Conservation (phyloP, 2,888 invertebrate species). For the Eupithecia dodoneata region DNA sequence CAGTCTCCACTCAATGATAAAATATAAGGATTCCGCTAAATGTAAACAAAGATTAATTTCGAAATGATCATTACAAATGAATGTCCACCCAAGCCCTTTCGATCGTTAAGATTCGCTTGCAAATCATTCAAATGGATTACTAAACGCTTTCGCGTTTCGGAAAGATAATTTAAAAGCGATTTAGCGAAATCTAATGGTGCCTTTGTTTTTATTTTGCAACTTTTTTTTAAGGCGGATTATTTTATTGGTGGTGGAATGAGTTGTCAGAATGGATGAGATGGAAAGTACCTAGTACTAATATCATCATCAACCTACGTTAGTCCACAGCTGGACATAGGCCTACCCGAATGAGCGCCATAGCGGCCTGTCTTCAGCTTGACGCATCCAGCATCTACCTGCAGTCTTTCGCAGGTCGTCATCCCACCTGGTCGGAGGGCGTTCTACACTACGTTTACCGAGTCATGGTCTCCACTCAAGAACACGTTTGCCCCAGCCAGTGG, state of each 20-base stretch:
- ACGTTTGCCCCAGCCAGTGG: no score
- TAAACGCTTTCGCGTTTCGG: slow-evolving; percentile 23
- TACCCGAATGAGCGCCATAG: no score
- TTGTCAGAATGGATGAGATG: background rate
- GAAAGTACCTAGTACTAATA: background rate
- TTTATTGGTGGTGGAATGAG: background rate
- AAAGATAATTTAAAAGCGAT: slow-evolving; percentile 33
- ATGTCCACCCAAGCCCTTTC: slow-evolving; percentile 21
- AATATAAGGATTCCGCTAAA: background rate
- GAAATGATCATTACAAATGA: slow-evolving; percentile 28
- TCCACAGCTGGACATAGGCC: no score
- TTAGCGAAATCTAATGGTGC: slow-evolving; percentile 23
- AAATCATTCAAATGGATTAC: slow-evolving; percentile 31
- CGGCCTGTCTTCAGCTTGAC: no score
- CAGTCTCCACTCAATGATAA: background rate
- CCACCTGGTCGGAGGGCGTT: no score
- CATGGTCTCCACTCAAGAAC: no score
- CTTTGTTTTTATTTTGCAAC: slow-evolving; percentile 25
- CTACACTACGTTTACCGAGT: no score
- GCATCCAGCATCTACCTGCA: no score
- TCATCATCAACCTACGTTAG: no score
- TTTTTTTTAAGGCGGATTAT: background rate
- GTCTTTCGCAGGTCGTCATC: no score
- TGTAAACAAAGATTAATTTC: slow-evolving; percentile 18
- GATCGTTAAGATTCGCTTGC: slow-evolving; percentile 30